Evolutionary conservation across 2,888 invertebrate species (phyloP), one percentile per base, ranked within the genome.

Genomic region (Auanema freiburgensis): DNA sequence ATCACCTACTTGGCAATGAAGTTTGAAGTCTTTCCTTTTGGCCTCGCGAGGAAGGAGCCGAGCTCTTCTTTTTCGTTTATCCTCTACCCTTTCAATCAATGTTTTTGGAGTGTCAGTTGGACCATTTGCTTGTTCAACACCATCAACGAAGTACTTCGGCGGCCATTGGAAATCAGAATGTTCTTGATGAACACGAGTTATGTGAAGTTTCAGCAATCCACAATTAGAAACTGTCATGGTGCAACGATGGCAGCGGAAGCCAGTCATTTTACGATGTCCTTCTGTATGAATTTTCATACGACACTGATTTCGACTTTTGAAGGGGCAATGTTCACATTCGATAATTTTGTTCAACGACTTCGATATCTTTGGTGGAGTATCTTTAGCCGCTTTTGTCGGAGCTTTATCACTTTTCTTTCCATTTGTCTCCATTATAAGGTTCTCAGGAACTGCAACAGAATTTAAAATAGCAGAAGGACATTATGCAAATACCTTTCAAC

Each of bases 151-250:
- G 23, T 23, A 18, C 23, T 57, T 56, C 1, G 72, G 72, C n/a
- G 67, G 65, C 64, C 69, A 66, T 12, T 63, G 60, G 4, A 69
- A 52, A 1, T 25, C 56, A 2, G 46, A 57, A 33, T 33, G 33
- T 51, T 62, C 56, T 42, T 58, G 53, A 54, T 63, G 58, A 44
- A 63, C 44, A 25, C 46, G 51, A n/a, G 50, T 59, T 18, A 57
- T 66, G 57, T 72, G 72, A 33, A 65, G 61, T n/a, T 66, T 57
- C 14, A 72, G 53, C 59, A 70, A 68, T 14, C 70, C 72, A 5
- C 52, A 14, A n/a, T 46, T 46, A 16, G 23, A 23, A 49, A 57
- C 62, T 41, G 56, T 57, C 25, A 62, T n/a, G 6, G 57, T 24
- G 23, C 62, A 62, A 16, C 25, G n/a, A 33, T 57, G 56, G 24